Conservation (phyloP, 1,140 invertebrate genomes). For the Lerema accius region DNA sequence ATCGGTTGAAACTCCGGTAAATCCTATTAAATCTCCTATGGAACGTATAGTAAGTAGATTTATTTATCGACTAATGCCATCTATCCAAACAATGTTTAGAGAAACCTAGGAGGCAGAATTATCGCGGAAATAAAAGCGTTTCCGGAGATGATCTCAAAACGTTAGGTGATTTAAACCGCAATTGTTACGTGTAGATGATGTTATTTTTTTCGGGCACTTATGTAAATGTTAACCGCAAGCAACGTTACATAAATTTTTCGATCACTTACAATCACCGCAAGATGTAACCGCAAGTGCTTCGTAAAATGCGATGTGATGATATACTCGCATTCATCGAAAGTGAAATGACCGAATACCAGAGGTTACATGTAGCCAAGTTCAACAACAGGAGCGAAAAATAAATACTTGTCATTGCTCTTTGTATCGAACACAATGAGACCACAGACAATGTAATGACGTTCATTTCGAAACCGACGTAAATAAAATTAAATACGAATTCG, state of each 20-base stretch:
- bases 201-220: neutral
- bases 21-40: too few species aligned
- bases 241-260: neutral
- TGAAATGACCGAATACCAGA: neutral
- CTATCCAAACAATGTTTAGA: too few species aligned
- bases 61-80: too few species aligned
- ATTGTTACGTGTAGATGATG: too few species aligned
- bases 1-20: too few species aligned
- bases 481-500: neutral
- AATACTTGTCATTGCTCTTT: constrained; percentile 10
- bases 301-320: neutral
- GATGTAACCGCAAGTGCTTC: neutral
- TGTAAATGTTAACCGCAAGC: neutral
- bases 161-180: too few species aligned
- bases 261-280: neutral
- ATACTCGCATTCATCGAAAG: neutral
- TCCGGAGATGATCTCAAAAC: too few species aligned
- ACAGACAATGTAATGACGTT: constrained; percentile 2
- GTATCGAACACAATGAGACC: constrained; percentile 8
- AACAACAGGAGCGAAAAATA: constrained; percentile 6
- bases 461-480: constrained; percentile 12
- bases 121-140: too few species aligned
- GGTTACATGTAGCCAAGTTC: neutral
- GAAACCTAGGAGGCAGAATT: too few species aligned
- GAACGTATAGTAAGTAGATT: too few species aligned